Conservation (phyloP, 1,140 invertebrate genomes). For the Dendrolimus punctatus region DNA sequence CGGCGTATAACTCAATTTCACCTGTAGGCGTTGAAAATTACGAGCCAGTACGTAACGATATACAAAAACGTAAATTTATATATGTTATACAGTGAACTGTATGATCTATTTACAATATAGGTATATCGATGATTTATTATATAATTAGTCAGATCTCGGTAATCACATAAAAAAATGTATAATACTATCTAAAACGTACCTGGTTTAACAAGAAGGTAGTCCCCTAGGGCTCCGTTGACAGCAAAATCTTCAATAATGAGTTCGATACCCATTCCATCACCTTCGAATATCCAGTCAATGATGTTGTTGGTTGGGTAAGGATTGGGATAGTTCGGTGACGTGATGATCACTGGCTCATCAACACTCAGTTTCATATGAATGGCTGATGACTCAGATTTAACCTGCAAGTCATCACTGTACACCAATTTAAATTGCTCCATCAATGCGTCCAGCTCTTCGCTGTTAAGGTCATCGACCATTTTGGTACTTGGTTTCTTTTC, state of each 20-base stretch:
- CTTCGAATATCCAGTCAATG: constrained; percentile 50
- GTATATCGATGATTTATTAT: too few relatives aligned
- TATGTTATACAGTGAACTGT: too few relatives aligned
- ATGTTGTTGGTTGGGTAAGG: constrained; percentile 38
- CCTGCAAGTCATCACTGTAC: constrained; percentile 21
- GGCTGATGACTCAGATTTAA: constrained; percentile 15
- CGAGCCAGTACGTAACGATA: too few relatives aligned
- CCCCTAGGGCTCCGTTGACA: constrained; percentile 37
- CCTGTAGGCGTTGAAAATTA: too few relatives aligned
- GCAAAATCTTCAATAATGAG: constrained; percentile 46
- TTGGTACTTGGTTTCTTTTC: constrained; percentile 5
- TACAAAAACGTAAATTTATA: too few relatives aligned
- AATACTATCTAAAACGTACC: constrained; percentile 22
- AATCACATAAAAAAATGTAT: background rate
- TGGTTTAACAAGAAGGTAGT: constrained; percentile 51
- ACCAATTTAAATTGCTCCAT: constrained; percentile 19
- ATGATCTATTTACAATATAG: too few relatives aligned
- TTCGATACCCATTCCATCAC: constrained; percentile 50
- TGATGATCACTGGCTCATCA: constrained; percentile 28
- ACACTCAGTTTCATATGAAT: constrained; percentile 24
- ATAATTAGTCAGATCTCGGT: too few relatives aligned
- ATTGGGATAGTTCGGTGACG: constrained; percentile 38
- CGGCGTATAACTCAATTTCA: too few relatives aligned
- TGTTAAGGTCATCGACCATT: constrained; percentile 20
- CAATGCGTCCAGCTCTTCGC: constrained; percentile 20